These are phyloP conservation scores for Drosophila chauvacae DNA, from an alignment of 1,140 invertebrate species.

Conservation along the genomic window DNA sequence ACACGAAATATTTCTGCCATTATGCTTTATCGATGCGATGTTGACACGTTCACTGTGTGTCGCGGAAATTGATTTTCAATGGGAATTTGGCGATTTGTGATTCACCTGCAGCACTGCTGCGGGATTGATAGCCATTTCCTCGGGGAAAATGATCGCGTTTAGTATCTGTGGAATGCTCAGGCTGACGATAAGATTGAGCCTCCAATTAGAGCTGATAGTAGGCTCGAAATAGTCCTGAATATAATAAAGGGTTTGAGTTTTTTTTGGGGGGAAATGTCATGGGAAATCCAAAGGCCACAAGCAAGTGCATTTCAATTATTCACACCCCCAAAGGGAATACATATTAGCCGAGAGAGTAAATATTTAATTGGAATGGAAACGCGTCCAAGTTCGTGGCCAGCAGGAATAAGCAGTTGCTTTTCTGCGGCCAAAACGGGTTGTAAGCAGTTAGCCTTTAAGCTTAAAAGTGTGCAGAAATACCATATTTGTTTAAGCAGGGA, in stretches of 20 bases:
- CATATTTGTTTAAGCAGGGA: background rate
- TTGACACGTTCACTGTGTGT: constrained; percentile 37
- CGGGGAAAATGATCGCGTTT: constrained; percentile 13
- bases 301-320: constrained; percentile 26
- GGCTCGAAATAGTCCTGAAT: constrained; percentile 4
- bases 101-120: constrained; percentile 4
- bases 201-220: constrained; percentile 33
- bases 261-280: background rate
- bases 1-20: constrained; percentile 25
- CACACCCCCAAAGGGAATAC: background rate
- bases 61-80: constrained; percentile 42
- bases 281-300: constrained; percentile 17
- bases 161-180: constrained; percentile 4
- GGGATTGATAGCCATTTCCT: constrained; percentile 16
- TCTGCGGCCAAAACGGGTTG: background rate
- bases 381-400: background rate
- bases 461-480: constrained; percentile 7
- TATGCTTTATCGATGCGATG: constrained; percentile 36
- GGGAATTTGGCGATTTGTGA: constrained; percentile 32
- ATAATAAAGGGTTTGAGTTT: background rate
- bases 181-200: constrained; percentile 29
- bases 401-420: constrained; percentile 1
- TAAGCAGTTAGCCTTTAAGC: background rate
- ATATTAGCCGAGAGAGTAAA: background rate
- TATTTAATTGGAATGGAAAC: constrained; percentile 6